Evolutionary conservation across 1,140 invertebrate genomes (phyloP).

Genomic region (Zaprionus tsacasi): DNA sequence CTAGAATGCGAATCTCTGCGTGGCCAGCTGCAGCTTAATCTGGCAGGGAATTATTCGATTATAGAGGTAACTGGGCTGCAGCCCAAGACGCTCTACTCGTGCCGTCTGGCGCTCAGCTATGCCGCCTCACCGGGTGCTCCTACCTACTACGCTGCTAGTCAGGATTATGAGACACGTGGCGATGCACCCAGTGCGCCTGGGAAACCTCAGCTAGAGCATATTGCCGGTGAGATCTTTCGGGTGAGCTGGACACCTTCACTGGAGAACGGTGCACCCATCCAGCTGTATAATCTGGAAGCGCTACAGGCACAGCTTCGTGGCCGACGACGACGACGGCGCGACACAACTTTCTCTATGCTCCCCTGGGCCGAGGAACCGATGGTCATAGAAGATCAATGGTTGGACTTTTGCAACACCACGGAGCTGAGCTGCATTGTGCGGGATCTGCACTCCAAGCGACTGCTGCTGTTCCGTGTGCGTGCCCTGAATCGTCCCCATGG

Average conservation of each 20-base stretch:
- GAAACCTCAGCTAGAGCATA: constrained; percentile 87
- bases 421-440: constrained; percentile 91
- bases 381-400: constrained; percentile 87
- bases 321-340: constrained; percentile 32
- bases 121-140: constrained; percentile 86
- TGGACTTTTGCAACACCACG: constrained; percentile 92
- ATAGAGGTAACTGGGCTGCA: constrained; percentile 86
- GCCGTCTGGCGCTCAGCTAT: constrained; percentile 89
- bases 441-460: constrained; percentile 88
- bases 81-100: constrained; percentile 90
- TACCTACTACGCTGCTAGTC: constrained; percentile 85
- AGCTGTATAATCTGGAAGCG: constrained; percentile 87
- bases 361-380: constrained; percentile 70
- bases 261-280: constrained; percentile 88
- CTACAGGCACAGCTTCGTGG: constrained; percentile 58
- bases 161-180: constrained; percentile 90
- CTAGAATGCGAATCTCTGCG: constrained; percentile 51
- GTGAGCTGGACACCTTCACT: constrained; percentile 89
- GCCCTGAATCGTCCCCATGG: constrained; percentile 91
- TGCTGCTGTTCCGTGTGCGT: constrained; percentile 89
- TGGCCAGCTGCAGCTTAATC: constrained; percentile 54
- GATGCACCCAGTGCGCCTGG: constrained; percentile 89
- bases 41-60: constrained; percentile 37
- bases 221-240: constrained; percentile 88
- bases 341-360: constrained; percentile 31